Evolutionary conservation across 2,113 vertebrate genomes (phyloP), one percentile per base, ranked within the genome.

Genomic region (Cynopterus brachyotis): DNA sequence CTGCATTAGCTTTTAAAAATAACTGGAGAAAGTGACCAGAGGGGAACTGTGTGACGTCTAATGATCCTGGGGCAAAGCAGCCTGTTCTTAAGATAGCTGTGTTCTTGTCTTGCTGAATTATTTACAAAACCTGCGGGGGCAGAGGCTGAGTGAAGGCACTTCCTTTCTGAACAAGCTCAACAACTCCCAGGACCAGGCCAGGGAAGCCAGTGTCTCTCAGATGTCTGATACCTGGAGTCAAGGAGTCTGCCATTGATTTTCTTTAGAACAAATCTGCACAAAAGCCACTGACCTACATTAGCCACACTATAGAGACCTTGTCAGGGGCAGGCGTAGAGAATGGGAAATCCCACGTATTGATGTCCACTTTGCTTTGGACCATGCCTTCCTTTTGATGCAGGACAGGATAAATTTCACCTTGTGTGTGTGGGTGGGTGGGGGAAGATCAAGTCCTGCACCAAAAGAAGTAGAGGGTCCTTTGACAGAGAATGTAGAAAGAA

Each of bases 231-330:
- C 90, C 95, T 76, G 96, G 98, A 98, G 97, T 97, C 97, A 45
- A 19, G 97, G 96, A 98, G 96, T 75, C 97, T 98, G 80, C 19
- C 98, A 98, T 98, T 96, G 98, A 98, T 99, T 98, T 98, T 98
- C 97, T 98, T 98, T 97, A 97, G 97, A 93, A 88, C 35, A 50
- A 83, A 84, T 93, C 64, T 96, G 89, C 98, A 94, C 96, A 97
- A 97, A 66, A 95, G 96, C 96, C 96, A 67, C 98, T 96, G 97
- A 97, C 93, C 93, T 97, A 37, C 98, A 97, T 98, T 98, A 98
- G 98, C 95, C 83, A 76, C 92, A 92, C 95, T 89, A 8, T 10
- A 30, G 96, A 96, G 1, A 94, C 78, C 95, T 47, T 79, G 91
- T 32, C 87, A 37, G 95, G 95, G 95, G 95, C 30, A 89, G 92